Percentiles rank a stretch among this genome's conserved stretches.
phyloP scores from a whole-genome alignment of 1,140 invertebrate genomes.

The Tetramorium simillimum region DNA sequence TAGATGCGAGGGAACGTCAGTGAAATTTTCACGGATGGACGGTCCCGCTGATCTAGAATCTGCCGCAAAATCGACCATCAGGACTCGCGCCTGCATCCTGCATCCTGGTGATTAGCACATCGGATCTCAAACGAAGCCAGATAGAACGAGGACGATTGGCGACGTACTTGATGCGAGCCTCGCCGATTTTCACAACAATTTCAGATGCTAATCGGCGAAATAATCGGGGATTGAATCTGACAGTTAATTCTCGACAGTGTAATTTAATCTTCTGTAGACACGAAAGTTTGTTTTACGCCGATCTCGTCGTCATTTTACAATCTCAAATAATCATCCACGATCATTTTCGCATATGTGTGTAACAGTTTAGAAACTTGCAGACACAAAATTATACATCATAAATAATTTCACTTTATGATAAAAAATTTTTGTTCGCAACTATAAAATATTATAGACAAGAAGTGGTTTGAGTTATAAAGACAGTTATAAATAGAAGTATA shows the following conservation, averaged over 20 bases:
- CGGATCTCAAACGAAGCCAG: background rate
- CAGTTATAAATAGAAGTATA: constrained; percentile 3
- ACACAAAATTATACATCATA: background rate
- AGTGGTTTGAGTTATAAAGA: background rate
- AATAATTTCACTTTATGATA: background rate
- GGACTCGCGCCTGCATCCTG: constrained; percentile 28
- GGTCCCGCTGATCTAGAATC: constrained; percentile 52
- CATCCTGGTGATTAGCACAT: background rate
- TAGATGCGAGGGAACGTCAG: constrained; percentile 7
- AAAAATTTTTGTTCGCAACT: background rate
- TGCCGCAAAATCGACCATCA: constrained; percentile 27
- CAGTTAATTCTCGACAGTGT: background rate
- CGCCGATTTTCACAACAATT: constrained; percentile 27
- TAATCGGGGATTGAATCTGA: background rate
- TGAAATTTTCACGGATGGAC: constrained; percentile 74
- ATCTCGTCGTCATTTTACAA: background rate
- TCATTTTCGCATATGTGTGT: background rate
- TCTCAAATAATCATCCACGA: background rate
- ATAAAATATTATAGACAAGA: background rate
- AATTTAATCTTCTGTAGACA: background rate
- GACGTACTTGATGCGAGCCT: background rate
- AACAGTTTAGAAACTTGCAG: background rate
- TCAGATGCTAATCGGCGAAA: constrained; percentile 32
- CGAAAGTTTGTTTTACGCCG: background rate
- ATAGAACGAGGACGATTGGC: constrained; percentile 10